phyloP scores from a whole-genome alignment of 2,113 vertebrate species.

The Lonchura striata region DNA sequence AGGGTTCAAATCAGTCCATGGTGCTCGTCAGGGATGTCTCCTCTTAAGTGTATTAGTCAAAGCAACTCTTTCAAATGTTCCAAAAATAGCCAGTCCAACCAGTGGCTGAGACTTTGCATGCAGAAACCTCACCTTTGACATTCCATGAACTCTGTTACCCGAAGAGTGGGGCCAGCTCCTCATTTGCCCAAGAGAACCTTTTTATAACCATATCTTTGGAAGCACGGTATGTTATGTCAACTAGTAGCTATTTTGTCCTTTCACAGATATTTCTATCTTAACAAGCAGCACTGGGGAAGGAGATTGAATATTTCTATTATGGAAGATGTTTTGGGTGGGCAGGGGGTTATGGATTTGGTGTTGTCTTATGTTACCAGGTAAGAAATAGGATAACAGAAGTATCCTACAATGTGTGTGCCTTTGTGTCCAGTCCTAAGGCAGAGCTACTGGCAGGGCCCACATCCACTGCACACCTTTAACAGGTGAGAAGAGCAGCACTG shows the following conservation, averaged over 20 bases:
- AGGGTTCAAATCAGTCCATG: not conserved
- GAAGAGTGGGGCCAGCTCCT: not conserved
- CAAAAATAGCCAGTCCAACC: not conserved
- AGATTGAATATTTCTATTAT: not conserved
- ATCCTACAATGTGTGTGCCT: accelerated
- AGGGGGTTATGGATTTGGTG: not conserved
- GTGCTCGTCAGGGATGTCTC: not conserved
- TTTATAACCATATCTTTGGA: not conserved
- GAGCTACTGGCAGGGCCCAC: not conserved
- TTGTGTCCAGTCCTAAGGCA: accelerated
- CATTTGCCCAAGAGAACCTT: accelerated
- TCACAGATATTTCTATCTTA: not conserved
- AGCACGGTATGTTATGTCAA: not conserved
- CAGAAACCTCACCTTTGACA: not conserved
- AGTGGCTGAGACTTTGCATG: not conserved
- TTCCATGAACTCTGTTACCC: not conserved
- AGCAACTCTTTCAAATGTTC: not conserved
- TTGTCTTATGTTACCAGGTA: not conserved
- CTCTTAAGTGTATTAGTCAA: not conserved
- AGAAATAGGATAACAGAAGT: not conserved
- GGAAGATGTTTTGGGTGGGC: not conserved
- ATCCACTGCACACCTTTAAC: not conserved
- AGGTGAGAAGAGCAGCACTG: not conserved
- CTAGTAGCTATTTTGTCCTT: not conserved
- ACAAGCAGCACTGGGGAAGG: not conserved